Conservation (phyloP, 2,888 invertebrate species). For the Slavum lentiscoides region DNA sequence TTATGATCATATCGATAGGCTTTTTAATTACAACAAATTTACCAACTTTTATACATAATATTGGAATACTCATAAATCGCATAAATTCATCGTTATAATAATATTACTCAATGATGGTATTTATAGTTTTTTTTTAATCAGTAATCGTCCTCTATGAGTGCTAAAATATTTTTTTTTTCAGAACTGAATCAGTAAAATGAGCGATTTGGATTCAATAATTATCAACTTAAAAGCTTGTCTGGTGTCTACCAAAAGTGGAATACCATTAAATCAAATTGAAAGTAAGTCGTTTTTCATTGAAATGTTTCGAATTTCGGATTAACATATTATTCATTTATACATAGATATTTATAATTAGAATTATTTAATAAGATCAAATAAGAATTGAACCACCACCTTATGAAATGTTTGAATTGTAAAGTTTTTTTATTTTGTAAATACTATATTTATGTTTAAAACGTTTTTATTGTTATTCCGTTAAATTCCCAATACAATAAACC, state of each 20-base stretch:
- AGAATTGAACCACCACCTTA: background rate
- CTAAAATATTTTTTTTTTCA: background rate
- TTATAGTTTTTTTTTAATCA: background rate
- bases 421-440: background rate
- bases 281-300: constrained; percentile 21
- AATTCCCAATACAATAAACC: too few relatives aligned
- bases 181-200: constrained; percentile 20
- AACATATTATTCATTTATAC: too few relatives aligned
- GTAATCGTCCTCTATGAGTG: background rate
- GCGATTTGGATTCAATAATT: constrained; percentile 12
- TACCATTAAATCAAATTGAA: constrained; percentile 35
- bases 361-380: background rate
- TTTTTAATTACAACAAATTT: too few relatives aligned
- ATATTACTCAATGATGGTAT: background rate
- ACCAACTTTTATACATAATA: too few relatives aligned
- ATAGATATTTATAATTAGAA: background rate
- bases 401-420: background rate
- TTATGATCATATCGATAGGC: too few relatives aligned
- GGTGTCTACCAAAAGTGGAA: constrained; percentile 9
- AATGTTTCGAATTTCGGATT: background rate
- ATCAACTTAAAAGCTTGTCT: constrained; percentile 19
- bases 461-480: background rate
- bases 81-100: background rate
- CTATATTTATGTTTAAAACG: background rate
- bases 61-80: background rate